Base-by-base conservation (phyloP, 1,140 invertebrate species). In the Pseudomyrmex pallidus region DNA sequence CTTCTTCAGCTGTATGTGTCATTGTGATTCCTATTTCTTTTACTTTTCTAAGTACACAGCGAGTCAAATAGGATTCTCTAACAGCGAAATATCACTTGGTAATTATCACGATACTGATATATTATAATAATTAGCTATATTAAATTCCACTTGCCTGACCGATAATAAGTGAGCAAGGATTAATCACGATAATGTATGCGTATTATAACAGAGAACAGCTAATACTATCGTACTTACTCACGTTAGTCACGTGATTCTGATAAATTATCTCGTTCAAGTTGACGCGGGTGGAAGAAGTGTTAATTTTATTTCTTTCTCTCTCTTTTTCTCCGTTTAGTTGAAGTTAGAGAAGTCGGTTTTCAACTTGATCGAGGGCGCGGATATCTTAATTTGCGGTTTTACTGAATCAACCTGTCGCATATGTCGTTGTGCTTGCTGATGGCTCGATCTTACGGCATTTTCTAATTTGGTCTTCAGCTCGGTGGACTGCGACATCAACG, bases 311-410 rank as follows among this genome's bases (percentile, higher is more conserved):
- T 61, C 20, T 46, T 54, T 67, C 17, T 15, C 59, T 64, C 7
- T 76, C 20, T 15, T 46, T 15, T 12, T 57, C 13, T 66, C 25
- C n/a, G 8, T 85, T 95, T 95, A 96, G 87, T 96, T 96, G 90
- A 98, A 99, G 95, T 99, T 98, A 89, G 98, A 98, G 92, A 99
- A 99, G 94, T 99, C 98, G 17, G 98, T 99, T 95, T 99, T 99
- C 62, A 99, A 95, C 93, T 98, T 98, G 89, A 99, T 99, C 10
- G 98, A 97, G 83, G 96, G 95, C 54, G 95, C 92, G 63, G 94
- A 94, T 74, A 94, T 94, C 85, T 95, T 95, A 64, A 95, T 94
- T 89, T 96, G 96, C 70, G 94, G 95, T 82, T 94, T 95, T 66
- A 93, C 91, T 59, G 94, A 93, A 89, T 96, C 89, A 87, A 92